Base-by-base conservation (phyloP, 2,888 invertebrate genomes). In the Tipula lateralis region DNA sequence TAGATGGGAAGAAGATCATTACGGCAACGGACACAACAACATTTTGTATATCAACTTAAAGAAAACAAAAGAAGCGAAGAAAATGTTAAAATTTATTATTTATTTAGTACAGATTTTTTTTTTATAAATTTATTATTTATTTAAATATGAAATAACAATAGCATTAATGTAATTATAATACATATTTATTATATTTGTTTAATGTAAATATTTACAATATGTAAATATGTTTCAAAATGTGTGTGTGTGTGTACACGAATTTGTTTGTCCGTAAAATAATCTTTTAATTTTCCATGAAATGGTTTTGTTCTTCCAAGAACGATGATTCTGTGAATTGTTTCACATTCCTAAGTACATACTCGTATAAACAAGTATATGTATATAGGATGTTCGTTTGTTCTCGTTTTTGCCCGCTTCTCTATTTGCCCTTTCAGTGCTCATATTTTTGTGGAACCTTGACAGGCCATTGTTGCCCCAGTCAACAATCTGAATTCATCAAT, bases 141-240 rank as follows among this genome's bases (percentile, higher is more conserved):
- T 66, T 66, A 66, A 66, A 66, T 66, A 24, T 24, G 24, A 66
- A 66, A 66, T 66, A 66, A 66, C 66, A 66, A 66, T 66, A 66
- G 66, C 66, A 66, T 66, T 66, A 66, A 66, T 66, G 66, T 66
- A 66, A 66, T 66, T 66, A 66, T 66, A 66, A 66, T 66, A 66
- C 24, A 66, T 66, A 66, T 66, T 66, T 66, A 66, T 66, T 24
- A 66, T 66, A 66, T 66, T 66, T 66, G 66, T 66, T 66, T 9
- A 66, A 24, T 66, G 66, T 66, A 66, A 66, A 66, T 66, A 66
- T 66, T 66, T 66, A 66, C 66, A 9, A 66, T 66, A 66, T 66
- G 66, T 66, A 66, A 66, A 66, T 66, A 66, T 66, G 19, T 9
- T 44, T n/a, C 44, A 36, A 12, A 36, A 9, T 36, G 9, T 36